Evolutionary conservation across 2,113 vertebrate species (phyloP).

Genomic region (Gymnorhina tibicen): DNA sequence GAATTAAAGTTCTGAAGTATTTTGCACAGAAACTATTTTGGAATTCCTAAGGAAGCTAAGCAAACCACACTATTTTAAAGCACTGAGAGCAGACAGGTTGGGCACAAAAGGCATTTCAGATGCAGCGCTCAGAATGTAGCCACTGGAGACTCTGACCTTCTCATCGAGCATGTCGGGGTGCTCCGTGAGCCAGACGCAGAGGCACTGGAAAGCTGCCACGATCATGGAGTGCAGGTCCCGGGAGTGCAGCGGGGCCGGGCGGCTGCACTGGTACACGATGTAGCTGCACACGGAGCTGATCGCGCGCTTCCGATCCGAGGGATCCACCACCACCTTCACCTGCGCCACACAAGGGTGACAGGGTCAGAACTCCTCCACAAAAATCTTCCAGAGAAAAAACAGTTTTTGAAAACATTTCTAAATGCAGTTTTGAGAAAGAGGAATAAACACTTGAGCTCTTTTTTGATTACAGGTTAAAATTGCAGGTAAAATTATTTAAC

Average conservation of each 20-base stretch:
- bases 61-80: neutral
- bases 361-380: neutral
- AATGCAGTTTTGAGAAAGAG: neutral
- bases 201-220: slow-evolving; percentile 95
- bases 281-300: slow-evolving; percentile 90
- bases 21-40: neutral
- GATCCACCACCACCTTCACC: slow-evolving; percentile 86
- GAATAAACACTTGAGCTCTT: neutral
- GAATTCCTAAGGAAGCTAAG: neutral
- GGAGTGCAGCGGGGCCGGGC: slow-evolving; percentile 91
- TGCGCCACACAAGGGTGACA: neutral
- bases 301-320: slow-evolving; percentile 82
- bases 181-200: slow-evolving; percentile 94
- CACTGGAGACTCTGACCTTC: slow-evolving; percentile 71
- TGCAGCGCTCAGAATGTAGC: accelerated
- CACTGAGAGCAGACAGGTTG: neutral
- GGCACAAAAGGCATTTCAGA: neutral
- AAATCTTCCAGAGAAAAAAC: accelerated
- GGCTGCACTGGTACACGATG: slow-evolving; percentile 93
- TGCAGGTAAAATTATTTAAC: neutral
- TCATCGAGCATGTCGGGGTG: slow-evolving; percentile 93
- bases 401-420: neutral
- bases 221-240: slow-evolving; percentile 97
- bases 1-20: neutral
- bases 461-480: neutral